Base-by-base conservation (phyloP, 2,113 vertebrate species). In the Ciconia boyciana region DNA sequence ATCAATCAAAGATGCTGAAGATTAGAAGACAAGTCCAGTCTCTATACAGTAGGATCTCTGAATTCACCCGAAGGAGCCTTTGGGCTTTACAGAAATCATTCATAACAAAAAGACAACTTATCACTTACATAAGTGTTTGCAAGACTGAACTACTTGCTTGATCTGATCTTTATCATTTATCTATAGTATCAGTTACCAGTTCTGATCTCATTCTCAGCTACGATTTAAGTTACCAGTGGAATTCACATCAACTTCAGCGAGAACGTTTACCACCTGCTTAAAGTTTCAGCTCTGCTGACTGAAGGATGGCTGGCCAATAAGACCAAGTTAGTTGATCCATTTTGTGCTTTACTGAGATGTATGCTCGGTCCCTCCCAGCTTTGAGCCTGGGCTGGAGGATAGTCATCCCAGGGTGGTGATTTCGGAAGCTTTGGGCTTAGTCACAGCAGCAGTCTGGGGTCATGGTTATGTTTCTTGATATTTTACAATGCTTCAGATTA, bases 221-320 rank as follows among this genome's bases (percentile, higher is more conserved):
- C 2, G 3, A 9, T 15, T 7, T 60, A 26, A 46, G 22, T 31
- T 36, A 44, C 10, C 19, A 11, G 10, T 7, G 13, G 16, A 61
- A 77, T 25, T 57, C 11, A 9, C 31, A 78, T 49, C 34, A 48
- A 6, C 20, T 36, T 65, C 19, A 3, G 9, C 4, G 3, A 69
- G 49, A 55, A 60, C 2, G 1, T 26, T 52, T 29, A 49, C 13
- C 1, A 1, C 6, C 16, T 7, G 5, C 19, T 32, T 21, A 19
- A 34, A 54, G 8, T 4, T 81, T 52, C 41, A 44, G 10, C 16
- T 71, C 43, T 5, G 0, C 21, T 31, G 51, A 13, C 31, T 18
- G 26, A 28, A 83, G 58, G 20, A 29, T 9, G 11, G 20, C 25
- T 28, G n/a, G 9, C 7, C 7, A 66, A 4, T 39, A 44, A 62